phyloP scores from a whole-genome alignment of 1,140 invertebrate species.

The Lethocerus indicus region DNA sequence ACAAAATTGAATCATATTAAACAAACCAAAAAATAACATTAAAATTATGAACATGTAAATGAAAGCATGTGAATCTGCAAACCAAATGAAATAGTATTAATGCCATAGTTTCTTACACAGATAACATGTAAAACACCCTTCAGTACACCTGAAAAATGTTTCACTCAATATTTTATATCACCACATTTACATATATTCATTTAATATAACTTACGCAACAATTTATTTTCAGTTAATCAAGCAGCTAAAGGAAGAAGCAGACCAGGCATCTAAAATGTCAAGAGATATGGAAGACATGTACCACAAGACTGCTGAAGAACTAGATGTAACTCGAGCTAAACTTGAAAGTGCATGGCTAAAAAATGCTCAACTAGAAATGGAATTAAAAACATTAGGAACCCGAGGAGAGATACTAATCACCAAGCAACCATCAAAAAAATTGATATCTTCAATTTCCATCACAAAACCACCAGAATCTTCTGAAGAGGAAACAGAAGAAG shows the following conservation, averaged over 20 bases:
- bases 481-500: slow-evolving; percentile 17
- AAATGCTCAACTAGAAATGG: slow-evolving; percentile 51
- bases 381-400: slow-evolving; percentile 26
- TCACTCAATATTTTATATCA: background rate
- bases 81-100: no score
- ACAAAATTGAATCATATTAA: no score
- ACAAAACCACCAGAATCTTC: slow-evolving; percentile 14
- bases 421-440: slow-evolving; percentile 20
- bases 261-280: slow-evolving; percentile 52
- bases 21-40: no score
- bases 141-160: no score
- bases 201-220: background rate
- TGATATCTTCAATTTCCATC: slow-evolving; percentile 5
- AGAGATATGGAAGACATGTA: slow-evolving; percentile 67
- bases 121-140: no score
- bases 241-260: slow-evolving; percentile 51
- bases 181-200: background rate
- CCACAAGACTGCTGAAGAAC: slow-evolving; percentile 48
- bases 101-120: no score
- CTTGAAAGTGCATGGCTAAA: slow-evolving; percentile 60
- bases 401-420: slow-evolving; percentile 14
- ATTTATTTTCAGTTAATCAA: slow-evolving; percentile 19
- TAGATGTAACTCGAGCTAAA: slow-evolving; percentile 54
- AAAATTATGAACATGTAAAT: no score
- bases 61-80: no score